phyloP scores from a whole-genome alignment of 2,797 vertebrate species.

The Sphaeramia orbicularis region DNA sequence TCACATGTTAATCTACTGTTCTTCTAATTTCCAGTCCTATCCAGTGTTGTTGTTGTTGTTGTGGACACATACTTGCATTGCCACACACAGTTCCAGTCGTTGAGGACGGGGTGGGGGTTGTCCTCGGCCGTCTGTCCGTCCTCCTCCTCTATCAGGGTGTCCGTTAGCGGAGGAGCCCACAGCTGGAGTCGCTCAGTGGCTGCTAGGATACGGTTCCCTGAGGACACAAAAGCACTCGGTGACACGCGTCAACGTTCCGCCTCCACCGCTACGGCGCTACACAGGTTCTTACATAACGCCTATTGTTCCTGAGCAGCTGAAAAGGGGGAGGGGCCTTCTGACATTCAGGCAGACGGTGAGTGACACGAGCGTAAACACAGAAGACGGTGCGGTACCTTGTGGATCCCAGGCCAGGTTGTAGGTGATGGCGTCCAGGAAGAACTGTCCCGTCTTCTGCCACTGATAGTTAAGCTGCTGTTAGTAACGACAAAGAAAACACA shows the following conservation, averaged over 20 bases:
- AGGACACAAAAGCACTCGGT: slow-evolving; percentile 49
- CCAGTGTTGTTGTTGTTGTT: too few relatives aligned
- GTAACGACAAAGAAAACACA: slow-evolving; percentile 66
- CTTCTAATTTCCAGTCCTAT: too few relatives aligned
- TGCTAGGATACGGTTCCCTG: slow-evolving; percentile 95
- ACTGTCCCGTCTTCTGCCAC: slow-evolving; percentile 99
- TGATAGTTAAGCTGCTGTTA: slow-evolving; percentile 95
- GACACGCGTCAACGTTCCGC: slow-evolving; percentile 60
- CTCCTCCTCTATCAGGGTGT: slow-evolving; percentile 91
- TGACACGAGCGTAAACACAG: slow-evolving; percentile 38
- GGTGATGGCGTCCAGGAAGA: slow-evolving; percentile 96
- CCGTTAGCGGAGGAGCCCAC: slow-evolving; percentile 93
- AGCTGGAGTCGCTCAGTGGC: slow-evolving; percentile 94
- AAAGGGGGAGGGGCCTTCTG: slow-evolving; percentile 27
- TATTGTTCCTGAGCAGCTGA: slow-evolving; percentile 36
- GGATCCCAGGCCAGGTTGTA: slow-evolving; percentile 99
- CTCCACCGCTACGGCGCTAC: slow-evolving; percentile 29
- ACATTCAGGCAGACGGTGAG: slow-evolving; percentile 34
- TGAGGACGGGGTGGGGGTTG: slow-evolving; percentile 90
- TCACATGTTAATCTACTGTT: too few relatives aligned
- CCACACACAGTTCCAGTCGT: slow-evolving; percentile 98
- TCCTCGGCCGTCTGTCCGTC: slow-evolving; percentile 86
- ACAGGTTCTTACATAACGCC: slow-evolving; percentile 54
- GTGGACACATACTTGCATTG: slow-evolving; percentile 98
- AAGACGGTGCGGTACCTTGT: slow-evolving; percentile 89